Base-by-base conservation (phyloP, 2,113 vertebrate genomes). In the Mugil cephalus region DNA sequence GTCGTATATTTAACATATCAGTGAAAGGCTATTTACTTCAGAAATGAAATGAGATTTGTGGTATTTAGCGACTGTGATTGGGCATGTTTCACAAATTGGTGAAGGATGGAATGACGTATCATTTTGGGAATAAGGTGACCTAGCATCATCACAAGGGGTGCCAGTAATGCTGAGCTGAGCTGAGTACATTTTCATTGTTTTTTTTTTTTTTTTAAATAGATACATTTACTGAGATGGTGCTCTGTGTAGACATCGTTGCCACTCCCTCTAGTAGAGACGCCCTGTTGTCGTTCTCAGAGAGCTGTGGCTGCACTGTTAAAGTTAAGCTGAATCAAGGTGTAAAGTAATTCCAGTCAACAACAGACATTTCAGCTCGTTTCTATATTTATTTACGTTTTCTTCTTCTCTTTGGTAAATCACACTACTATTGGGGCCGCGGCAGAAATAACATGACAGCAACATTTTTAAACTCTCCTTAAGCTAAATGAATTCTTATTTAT, bases 381-480 rank as follows among this genome's bases (percentile, higher is more conserved):
- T 10, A 21, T 88, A 74, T 86, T 89, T 80, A 79, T 83, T 68
- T 61, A 43, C 45, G 2, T 48, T 73, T 56, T 73, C 6, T 47
- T 73, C 24, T 48, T 38, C 11, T 62, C 12, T 77, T 73, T 69
- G 55, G 43, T 73, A 71, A 79, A 42, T 82, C 63, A 79, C 83
- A 86, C 78, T 90, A 88, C 83, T 64, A 54, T 62, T 58, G 46
- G 61, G 65, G 59, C 48, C 24, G 17, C 64, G 62, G 71, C 72
- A 24, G 52, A 66, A 47, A 58, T 54, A 46, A 34, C 69, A 21
- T 82, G 50, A 61, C 64, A 83, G 64, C 67, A 75, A 62, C 58
- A 82, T 46, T 69, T 78, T 80, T 72, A 42, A 80, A 82, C 68
- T 67, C n/a, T 73, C 85, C 54, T 74, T 77, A 80, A 83, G 48